Conservation (phyloP, 2,113 vertebrate genomes). For the Casuarius casuarius region DNA sequence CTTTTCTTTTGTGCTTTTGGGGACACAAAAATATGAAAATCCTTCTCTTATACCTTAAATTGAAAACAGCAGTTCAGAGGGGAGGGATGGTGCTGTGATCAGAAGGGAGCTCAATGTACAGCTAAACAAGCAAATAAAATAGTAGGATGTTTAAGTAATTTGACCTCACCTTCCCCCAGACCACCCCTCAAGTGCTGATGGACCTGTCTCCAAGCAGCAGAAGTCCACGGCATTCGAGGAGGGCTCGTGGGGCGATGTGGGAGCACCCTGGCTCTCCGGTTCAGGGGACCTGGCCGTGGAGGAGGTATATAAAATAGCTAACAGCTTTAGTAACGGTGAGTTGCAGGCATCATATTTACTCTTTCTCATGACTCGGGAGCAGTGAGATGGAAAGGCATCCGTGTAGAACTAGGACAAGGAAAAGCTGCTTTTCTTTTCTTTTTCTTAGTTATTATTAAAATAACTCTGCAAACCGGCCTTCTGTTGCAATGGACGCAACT, state of each 20-base stretch:
- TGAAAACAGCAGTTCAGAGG: background rate
- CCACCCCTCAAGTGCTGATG: background rate
- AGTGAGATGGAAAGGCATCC: background rate
- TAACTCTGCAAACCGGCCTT: background rate
- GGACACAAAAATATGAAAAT: background rate
- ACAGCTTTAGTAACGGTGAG: background rate
- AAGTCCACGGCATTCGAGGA: rapidly evolving
- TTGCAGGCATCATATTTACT: background rate
- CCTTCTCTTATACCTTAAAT: background rate
- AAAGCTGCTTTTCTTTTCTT: background rate
- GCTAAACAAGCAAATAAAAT: background rate
- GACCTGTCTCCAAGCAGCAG: background rate
- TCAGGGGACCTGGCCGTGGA: background rate
- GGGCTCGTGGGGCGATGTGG: background rate
- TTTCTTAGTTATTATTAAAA: background rate
- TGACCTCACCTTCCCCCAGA: background rate
- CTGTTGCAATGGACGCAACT: background rate
- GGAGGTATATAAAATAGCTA: background rate
- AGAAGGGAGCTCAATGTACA: background rate
- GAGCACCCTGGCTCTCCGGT: background rate
- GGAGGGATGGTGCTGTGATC: background rate
- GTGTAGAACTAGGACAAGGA: background rate
- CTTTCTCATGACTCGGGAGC: background rate
- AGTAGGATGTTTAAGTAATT: background rate
- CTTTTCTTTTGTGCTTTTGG: background rate